Evolutionary conservation across 1,140 invertebrate species (phyloP), one percentile per base, ranked within the genome.

Genomic region (Procambarus virginalis): DNA sequence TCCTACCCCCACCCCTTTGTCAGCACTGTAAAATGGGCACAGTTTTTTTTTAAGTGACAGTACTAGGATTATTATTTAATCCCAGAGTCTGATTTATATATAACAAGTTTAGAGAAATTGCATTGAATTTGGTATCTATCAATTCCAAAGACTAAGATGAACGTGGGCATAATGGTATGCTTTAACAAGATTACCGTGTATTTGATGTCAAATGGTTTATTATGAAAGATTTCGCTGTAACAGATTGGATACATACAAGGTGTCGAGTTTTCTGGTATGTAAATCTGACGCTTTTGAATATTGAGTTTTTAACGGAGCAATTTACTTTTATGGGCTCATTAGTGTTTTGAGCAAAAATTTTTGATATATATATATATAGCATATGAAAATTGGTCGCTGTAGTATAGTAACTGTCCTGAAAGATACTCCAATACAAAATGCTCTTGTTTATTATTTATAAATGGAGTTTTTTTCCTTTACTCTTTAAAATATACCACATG

Each of bases 401-500:
- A 73, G 68, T 73, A 22, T 73, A 73, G 22, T 34, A 73, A 73
- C n/a, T 73, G 68, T 73, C 22, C 68, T 8, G n/a, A n/a, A 73
- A 34, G n/a, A 82, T 82, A 82, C 58, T 82, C 58, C 48, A 22
- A 68, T 68, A 82, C 51, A 68, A 45, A 82, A 82, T 82, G 80
- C 80, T 82, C 80, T 81, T 81, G 79, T 81, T 81, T 55, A 81
- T 81, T 81, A 55, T 82, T 64, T 68, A 68, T 68, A 68, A 68
- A 82, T 34, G 80, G 58, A 82, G 58, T 64, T 82, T 82, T 55
- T 55, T 46, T 82, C 14, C 34, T 82, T 82, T 46, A 68, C 51
- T 82, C 80, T 82, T 81, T 82, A 46, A 68, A 68, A 82, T 68
- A 68, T 82, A 46, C 80, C 80, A 82, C 45, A 82, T 82, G 68